These are phyloP conservation scores for Gymnobelideus leadbeateri DNA, from an alignment of 2,113 vertebrate genomes.

Conservation along the genomic window DNA sequence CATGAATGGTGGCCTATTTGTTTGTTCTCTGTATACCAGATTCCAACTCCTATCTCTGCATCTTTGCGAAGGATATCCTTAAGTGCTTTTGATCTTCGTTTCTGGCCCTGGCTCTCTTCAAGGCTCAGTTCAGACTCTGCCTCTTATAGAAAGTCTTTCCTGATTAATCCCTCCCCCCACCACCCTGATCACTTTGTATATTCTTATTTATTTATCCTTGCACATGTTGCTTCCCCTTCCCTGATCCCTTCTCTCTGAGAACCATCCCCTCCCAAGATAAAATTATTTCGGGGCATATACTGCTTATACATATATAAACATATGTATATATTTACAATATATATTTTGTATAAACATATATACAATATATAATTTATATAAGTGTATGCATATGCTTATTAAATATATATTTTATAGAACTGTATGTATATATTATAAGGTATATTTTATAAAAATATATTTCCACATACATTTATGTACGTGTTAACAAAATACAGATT, in stretches of 20 bases:
- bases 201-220: background rate
- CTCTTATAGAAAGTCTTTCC: background rate
- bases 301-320: background rate
- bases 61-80: background rate
- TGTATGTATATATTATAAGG: too few species aligned
- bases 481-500: too few species aligned
- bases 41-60: background rate
- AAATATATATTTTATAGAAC: background rate
- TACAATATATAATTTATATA: background rate
- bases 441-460: background rate
- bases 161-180: background rate
- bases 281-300: background rate
- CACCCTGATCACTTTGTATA: background rate
- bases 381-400: background rate
- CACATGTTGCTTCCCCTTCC: background rate
- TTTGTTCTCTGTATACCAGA: background rate
- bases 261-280: background rate
- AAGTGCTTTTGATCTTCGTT: background rate
- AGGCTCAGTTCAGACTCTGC: background rate
- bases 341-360: background rate
- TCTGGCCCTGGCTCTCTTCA: background rate
- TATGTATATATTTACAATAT: background rate
- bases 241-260: background rate
- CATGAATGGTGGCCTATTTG: background rate
- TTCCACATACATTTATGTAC: too few species aligned